These are phyloP conservation scores for Poeciliopsis paucimaculata DNA, from an alignment of 2,797 vertebrate species.

Conservation along the genomic window DNA sequence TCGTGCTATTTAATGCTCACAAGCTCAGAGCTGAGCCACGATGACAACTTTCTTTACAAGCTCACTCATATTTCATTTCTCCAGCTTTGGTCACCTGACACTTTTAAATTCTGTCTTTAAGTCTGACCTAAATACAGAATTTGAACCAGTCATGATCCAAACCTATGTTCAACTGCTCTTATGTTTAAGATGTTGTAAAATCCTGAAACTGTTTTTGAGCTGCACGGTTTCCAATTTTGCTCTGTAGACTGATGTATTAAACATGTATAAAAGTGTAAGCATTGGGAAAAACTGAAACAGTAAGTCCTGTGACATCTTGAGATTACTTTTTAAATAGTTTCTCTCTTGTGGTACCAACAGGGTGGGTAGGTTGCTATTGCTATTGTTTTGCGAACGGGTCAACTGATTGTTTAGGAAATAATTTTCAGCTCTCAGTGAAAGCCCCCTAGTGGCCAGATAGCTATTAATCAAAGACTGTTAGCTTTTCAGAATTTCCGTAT, in stretches of 20 bases:
- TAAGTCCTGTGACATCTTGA: not conserved
- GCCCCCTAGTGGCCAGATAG: not conserved
- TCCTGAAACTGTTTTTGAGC: not conserved
- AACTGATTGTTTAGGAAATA: not conserved
- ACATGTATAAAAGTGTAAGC: not conserved
- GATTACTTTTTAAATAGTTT: not conserved
- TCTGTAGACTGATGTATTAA: not conserved
- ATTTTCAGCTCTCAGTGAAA: not conserved
- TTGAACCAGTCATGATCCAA: not conserved
- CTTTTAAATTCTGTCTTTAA: conserved; percentile 24
- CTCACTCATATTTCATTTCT: conserved; percentile 34
- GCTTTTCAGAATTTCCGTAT: not conserved
- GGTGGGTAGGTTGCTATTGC: not conserved
- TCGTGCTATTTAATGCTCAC: conserved; percentile 25
- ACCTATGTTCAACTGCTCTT: not conserved
- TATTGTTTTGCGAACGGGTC: not conserved
- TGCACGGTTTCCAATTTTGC: not conserved
- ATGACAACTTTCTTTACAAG: conserved; percentile 47
- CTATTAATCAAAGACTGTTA: not conserved
- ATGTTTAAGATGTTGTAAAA: not conserved
- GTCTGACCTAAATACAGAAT: not conserved
- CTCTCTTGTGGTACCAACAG: not conserved
- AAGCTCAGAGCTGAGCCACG: conserved; percentile 37
- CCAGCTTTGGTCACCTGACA: conserved; percentile 21
- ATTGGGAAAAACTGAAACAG: not conserved